These are phyloP conservation scores for Melanotaenia duboulayi DNA, from an alignment of 2,113 vertebrate species.

Conservation along the genomic window DNA sequence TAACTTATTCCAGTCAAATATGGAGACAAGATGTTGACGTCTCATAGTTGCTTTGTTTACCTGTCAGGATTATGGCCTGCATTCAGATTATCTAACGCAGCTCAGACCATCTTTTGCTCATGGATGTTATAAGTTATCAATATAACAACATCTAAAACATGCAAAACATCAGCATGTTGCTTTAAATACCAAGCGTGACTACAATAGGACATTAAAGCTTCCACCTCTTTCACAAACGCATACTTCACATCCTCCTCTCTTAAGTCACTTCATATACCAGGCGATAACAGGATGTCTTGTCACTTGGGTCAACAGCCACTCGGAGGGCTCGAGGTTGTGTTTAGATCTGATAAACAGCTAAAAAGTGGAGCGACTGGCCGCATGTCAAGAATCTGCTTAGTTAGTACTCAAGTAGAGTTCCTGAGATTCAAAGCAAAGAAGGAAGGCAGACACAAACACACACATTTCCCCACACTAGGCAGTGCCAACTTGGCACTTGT, in stretches of 20 bases:
- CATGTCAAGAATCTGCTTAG: constrained; percentile 59
- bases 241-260: constrained; percentile 15
- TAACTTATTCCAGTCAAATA: no score
- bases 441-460: neutral
- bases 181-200: neutral
- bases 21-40: no score
- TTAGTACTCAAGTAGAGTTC: constrained; percentile 37
- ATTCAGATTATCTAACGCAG: no score
- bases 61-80: no score
- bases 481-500: constrained; percentile 36
- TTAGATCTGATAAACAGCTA: constrained; percentile 40
- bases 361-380: constrained; percentile 32
- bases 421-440: constrained; percentile 22
- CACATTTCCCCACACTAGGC: neutral
- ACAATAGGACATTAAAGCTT: neutral
- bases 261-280: constrained; percentile 13
- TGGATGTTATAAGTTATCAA: neutral
- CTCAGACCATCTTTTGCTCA: no score
- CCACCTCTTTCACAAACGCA: constrained; percentile 1
- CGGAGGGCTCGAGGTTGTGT: constrained; percentile 28
- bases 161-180: neutral
- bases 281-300: constrained; percentile 65
- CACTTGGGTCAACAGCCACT: constrained; percentile 28
- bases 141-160: neutral
- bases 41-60: no score